Evolutionary conservation across 2,113 vertebrate genomes (phyloP).

Genomic region (Peromyscus californicus): DNA sequence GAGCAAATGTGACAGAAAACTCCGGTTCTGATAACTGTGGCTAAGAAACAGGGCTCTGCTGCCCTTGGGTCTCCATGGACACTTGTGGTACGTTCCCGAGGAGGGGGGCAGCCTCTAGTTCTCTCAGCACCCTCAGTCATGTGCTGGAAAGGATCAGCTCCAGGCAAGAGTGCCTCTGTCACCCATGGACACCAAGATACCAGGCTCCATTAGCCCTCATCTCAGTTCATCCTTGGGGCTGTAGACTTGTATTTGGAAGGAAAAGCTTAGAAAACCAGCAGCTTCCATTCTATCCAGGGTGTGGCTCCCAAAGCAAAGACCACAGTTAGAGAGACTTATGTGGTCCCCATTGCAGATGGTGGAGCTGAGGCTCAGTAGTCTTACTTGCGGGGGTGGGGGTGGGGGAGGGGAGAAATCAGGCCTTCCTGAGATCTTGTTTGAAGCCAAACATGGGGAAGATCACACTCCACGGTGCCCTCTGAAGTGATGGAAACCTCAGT

Average conservation of each 20-base stretch:
- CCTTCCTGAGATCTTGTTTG: neutral
- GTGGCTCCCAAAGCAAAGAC: neutral
- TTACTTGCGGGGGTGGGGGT: neutral
- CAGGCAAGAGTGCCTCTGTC: no score
- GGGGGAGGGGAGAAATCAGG: neutral
- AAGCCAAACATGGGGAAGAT: neutral
- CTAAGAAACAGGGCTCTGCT: no score
- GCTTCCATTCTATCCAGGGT: neutral
- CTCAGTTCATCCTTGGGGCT: neutral
- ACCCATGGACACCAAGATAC: no score
- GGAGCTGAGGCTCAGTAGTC: neutral
- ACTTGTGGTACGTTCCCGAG: no score
- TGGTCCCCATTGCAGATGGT: accelerated
- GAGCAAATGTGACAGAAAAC: neutral
- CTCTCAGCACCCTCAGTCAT: no score
- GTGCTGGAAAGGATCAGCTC: no score
- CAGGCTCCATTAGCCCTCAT: no score
- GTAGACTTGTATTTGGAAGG: neutral
- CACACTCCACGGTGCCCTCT: neutral
- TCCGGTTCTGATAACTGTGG: no score
- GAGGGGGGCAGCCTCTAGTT: no score
- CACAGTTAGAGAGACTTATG: neutral
- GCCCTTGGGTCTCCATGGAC: no score
- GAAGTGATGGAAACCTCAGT: neutral
- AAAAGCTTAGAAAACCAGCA: neutral